Evolutionary conservation across 2,888 invertebrate species (phyloP), one percentile per base, ranked within the genome.

Genomic region (Chalcis sispes): DNA sequence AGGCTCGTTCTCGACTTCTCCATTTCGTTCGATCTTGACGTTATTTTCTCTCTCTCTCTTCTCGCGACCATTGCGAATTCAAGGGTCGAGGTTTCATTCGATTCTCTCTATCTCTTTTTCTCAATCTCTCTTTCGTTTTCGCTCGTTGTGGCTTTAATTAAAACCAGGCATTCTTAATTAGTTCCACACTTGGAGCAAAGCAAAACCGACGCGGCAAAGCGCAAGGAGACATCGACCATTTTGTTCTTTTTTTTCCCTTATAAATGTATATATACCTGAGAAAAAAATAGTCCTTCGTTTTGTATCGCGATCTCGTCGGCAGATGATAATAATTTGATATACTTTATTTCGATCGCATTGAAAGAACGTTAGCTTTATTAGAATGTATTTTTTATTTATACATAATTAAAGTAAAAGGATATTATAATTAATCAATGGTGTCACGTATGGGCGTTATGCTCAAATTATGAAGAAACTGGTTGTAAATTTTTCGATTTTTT

Each of bases 111-210:
- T n/a, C n/a, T n/a, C n/a, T n/a, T n/a, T n/a, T n/a, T n/a, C n/a
- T n/a, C n/a, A n/a, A n/a, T n/a, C n/a, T n/a, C n/a, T n/a, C n/a
- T n/a, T n/a, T 80, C 79, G 80, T 81, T 81, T 79, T 75, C 77
- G 80, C 81, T 82, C 79, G 80, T 82, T 84, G 81, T 78, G 81
- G 80, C 77, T 82, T 85, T 84, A 83, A 86, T 85, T 84, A 84
- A 85, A 85, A 83, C 81, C 82, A 80, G 78, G 79, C 81, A 78
- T 78, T 66, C 59, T 69, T 77, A 77, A 79, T 79, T 77, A 77
- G 72, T 70, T 75, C 70, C 70, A 70, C 74, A 7, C 29, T 32
- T 7, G 56, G 36, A 62, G 72, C 50, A 27, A 48, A 72, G 48
- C 65, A 48, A 50, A 36, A 52, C 29, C 48, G 59, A 29, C 65